Base-by-base conservation (phyloP, 2,888 invertebrate genomes). In the Epiblema foenella region DNA sequence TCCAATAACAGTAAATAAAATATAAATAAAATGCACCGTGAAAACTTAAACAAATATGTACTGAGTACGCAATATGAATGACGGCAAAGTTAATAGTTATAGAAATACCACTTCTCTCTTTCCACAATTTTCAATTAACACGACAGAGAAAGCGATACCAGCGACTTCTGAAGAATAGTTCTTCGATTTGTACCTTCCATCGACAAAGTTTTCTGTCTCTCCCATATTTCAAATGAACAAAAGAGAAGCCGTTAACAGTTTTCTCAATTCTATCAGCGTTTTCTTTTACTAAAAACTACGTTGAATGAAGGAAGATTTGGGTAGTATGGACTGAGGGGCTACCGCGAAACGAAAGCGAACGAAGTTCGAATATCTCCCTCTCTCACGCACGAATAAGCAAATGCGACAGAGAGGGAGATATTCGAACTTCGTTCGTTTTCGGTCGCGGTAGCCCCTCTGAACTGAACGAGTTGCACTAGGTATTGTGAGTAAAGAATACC, bases 21-120 rank as follows among this genome's bases (percentile, higher is more conserved):
- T 24, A 42, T 15, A 42, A 12, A 42, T n/a, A n/a, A n/a, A n/a
- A n/a, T n/a, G n/a, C n/a, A n/a, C 15, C 7, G 42, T 15, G 7
- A 15, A 42, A 42, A 15, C 15, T 4, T 24, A 24, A 3, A 3
- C 24, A 42, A 15, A 42, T 15, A 42, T 42, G 39, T 15, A 2
- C 42, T 5, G 12, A 39, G 12, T 12, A 42, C 7, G 15, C 42
- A 42, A 42, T 15, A 15, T 4, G 5, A 15, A 15, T 46, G 66
- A 57, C 66, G 46, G 57, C 42, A 66, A 57, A 66, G 57, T 18
- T 29, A 46, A 66, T 49, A 66, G 57, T 18, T 29, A 46, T 15
- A 33, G 7, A 49, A 15, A 56, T 46, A 12, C 15, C 17, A 15
- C 29, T 15, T 66, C 54, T 60, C 54, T 60, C n/a, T 52, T 60